phyloP scores from a whole-genome alignment of 2,797 vertebrate genomes.

The Macrochelys suwanniensis region DNA sequence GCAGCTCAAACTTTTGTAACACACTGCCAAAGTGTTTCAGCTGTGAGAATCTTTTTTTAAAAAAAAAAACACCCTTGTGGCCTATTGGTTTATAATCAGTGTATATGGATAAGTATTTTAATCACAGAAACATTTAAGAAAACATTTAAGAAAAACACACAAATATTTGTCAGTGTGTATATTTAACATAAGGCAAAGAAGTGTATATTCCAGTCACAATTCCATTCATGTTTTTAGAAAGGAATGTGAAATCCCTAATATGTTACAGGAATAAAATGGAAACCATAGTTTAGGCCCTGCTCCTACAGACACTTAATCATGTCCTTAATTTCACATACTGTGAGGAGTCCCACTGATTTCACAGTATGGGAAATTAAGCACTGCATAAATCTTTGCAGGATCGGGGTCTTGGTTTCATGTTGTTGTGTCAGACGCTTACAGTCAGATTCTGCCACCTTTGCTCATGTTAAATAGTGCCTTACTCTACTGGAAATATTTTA shows the following conservation, averaged over 20 bases:
- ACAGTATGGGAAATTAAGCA: background rate
- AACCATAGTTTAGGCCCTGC: background rate
- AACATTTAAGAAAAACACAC: background rate
- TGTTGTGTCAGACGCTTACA: background rate
- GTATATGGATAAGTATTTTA: conserved; percentile 62
- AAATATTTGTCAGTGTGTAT: fast-evolving
- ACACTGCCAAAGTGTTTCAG: conserved; percentile 67
- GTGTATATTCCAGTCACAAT: conserved; percentile 36
- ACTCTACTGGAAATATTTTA: background rate
- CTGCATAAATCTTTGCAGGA: background rate
- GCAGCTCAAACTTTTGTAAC: background rate
- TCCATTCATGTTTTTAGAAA: conserved; percentile 58
- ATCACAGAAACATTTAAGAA: conserved; percentile 41
- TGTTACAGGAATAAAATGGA: background rate
- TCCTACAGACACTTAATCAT: background rate
- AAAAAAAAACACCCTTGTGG: background rate
- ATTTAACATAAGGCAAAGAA: conserved; percentile 56
- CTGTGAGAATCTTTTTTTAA: background rate
- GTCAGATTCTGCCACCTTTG: background rate
- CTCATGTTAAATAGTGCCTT: background rate
- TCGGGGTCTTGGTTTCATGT: background rate
- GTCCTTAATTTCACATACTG: background rate
- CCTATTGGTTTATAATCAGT: conserved; percentile 48
- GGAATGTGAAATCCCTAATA: conserved; percentile 27
- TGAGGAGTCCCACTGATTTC: background rate